phyloP scores from a whole-genome alignment of 1,140 invertebrate species.

The Papilio glaucus region DNA sequence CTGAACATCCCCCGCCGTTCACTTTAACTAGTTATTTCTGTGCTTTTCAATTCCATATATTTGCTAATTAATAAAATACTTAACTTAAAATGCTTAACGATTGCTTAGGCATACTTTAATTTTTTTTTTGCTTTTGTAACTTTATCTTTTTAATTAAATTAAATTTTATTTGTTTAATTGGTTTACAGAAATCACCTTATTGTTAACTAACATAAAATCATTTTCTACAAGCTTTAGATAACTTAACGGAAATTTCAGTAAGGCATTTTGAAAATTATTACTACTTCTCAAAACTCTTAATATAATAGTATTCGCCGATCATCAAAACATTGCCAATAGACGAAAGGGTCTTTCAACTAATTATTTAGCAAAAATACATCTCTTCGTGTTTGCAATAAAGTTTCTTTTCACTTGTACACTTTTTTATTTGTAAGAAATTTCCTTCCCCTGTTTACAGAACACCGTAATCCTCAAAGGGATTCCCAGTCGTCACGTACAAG shows the following conservation, averaged over 20 bases:
- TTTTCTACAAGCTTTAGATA: no score
- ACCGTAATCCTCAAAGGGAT: conserved; percentile 61
- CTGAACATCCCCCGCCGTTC: conserved; percentile 6
- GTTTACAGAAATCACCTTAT: no score
- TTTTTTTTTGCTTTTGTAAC: no score
- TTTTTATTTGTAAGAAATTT: conserved; percentile 56
- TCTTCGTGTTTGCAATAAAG: conserved; percentile 45
- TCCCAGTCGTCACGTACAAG: conserved; percentile 52
- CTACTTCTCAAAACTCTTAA: conserved; percentile 51
- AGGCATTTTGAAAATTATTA: conserved; percentile 35
- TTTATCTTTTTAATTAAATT: no score
- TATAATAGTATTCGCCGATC: conserved; percentile 62
- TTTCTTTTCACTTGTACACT: conserved; percentile 45
- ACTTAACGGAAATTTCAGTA: no score
- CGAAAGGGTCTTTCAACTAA: conserved; percentile 47
- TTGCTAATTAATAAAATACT: neutral
- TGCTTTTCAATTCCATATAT: neutral
- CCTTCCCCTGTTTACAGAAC: conserved; percentile 66
- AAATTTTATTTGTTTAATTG: no score
- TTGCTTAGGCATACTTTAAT: no score
- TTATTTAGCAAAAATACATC: conserved; percentile 46
- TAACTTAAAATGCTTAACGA: no score
- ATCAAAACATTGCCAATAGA: conserved; percentile 69
- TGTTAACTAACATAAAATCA: no score
- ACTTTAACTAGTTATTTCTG: conserved; percentile 5